These are phyloP conservation scores for Desmodus rotundus DNA, from an alignment of 2,113 vertebrate genomes.

Conservation along the genomic window DNA sequence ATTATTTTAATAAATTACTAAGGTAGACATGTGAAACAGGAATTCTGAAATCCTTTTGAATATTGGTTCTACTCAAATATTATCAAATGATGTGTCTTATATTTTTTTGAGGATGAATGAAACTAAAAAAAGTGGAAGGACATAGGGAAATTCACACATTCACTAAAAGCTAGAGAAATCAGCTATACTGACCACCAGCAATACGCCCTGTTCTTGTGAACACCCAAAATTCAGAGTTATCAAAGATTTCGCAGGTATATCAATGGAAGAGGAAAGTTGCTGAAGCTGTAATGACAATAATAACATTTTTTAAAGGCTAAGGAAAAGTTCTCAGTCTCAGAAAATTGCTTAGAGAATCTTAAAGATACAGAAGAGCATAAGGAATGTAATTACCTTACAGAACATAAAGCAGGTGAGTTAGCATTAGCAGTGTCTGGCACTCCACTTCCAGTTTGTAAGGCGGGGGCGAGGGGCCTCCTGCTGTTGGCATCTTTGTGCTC, in stretches of 20 bases:
- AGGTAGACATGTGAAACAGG: not conserved
- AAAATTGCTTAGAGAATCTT: not conserved
- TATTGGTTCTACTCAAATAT: not conserved
- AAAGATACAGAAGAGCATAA: not conserved
- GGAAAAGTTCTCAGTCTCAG: not conserved
- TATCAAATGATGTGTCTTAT: not conserved
- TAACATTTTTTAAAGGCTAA: not conserved
- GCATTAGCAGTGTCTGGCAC: not conserved
- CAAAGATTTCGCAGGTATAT: not conserved
- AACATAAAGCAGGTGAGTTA: not conserved
- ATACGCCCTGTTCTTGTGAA: not conserved
- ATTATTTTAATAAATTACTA: conserved; percentile 11
- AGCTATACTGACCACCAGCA: not conserved
- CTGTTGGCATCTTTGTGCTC: not conserved
- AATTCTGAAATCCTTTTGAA: not conserved
- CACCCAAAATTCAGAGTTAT: not conserved
- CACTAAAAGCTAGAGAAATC: not conserved
- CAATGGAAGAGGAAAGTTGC: not conserved
- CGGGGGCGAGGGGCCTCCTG: not conserved
- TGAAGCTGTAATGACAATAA: not conserved
- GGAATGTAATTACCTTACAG: not conserved
- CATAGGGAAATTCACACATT: not conserved
- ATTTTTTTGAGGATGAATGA: not conserved
- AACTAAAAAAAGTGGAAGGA: not conserved
- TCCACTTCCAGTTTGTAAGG: not conserved